A percentile compares a stretch with the other conserved stretches of the same genome.
Evolutionary conservation across 92 coral and sea anemone genomes (phyloP).

Genomic region (Isaurus tuberculatus): DNA sequence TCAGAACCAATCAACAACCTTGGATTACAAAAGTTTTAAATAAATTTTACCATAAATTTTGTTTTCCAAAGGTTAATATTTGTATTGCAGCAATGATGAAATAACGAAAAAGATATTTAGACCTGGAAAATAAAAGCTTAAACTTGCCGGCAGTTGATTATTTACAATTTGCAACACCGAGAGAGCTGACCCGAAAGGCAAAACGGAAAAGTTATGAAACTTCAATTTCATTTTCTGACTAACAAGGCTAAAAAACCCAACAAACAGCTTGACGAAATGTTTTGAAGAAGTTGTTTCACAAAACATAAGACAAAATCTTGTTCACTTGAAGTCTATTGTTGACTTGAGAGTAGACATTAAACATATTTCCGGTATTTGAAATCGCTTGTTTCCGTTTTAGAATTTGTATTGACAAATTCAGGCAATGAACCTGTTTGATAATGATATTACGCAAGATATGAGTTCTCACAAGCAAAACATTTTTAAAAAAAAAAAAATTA

Average conservation of each 20-base stretch:
- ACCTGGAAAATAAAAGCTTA: slow-evolving; percentile 15
- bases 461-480: neutral
- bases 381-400: slow-evolving; percentile 14
- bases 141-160: neutral
- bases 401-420: neutral
- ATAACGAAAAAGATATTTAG: slow-evolving; percentile 25
- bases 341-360: neutral
- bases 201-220: neutral
- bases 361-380: slow-evolving; percentile 20
- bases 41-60: slow-evolving; percentile 41
- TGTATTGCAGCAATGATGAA: slow-evolving; percentile 35
- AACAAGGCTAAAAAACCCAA: too few relatives aligned
- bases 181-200: neutral
- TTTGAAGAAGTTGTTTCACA: neutral
- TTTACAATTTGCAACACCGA: slow-evolving; percentile 14
- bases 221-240: slow-evolving; percentile 9
- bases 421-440: neutral
- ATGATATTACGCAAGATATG: neutral
- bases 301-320: slow-evolving; percentile 11
- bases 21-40: slow-evolving; percentile 16
- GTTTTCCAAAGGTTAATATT: slow-evolving; percentile 41
- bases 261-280: neutral
- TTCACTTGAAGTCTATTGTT: neutral
- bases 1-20: slow-evolving; percentile 44
- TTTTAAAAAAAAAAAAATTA: neutral